Evolutionary conservation across 2,888 invertebrate species (phyloP), one percentile per base, ranked within the genome.

Genomic region (Orthosia cruda): DNA sequence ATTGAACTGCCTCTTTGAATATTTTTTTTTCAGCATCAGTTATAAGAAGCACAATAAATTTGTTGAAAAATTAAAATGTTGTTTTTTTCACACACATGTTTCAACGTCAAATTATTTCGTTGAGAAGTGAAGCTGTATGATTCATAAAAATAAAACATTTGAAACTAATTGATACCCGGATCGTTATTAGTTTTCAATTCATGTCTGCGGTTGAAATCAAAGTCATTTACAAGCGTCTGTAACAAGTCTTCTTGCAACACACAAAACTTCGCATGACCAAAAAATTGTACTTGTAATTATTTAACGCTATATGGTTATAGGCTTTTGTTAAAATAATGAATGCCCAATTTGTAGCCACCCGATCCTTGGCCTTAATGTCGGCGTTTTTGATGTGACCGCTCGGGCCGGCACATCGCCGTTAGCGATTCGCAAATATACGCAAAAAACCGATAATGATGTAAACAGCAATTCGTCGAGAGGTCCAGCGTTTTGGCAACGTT

Each of bases 281-380:
- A 92, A 89, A 89, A 89, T 73, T 81, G 79, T 86, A 87, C 88
- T 89, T 87, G 88, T 92, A 94, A 93, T 95, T 94, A 94, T 92
- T 90, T 93, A 93, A 94, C 91, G 89, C 85, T 93, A 90, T 92
- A 91, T 91, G 91, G 92, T 90, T 92, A 91, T 92, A 92, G 89
- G 89, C 92, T 95, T 95, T 94, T 95, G 93, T 93, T 93, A 92
- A 93, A 91, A 93, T 93, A 93, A 94, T 93, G 94, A 94, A 93
- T 91, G 92, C 91, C 92, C 92, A 94, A 94, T 94, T 93, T 93
- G 92, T 93, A 90, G 86, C 88, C 88, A 92, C 88, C 86, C 88
- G 92, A 93, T 93, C 95, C 94, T 94, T 94, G 95, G 92, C 94
- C 93, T 94, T 94, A 95, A 94, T 94, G 93, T 88, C 93, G 92